A percentile compares a stretch with the other conserved stretches of the same genome.
phyloP scores from a whole-genome alignment of 2,113 vertebrate genomes.

The Morone saxatilis region DNA sequence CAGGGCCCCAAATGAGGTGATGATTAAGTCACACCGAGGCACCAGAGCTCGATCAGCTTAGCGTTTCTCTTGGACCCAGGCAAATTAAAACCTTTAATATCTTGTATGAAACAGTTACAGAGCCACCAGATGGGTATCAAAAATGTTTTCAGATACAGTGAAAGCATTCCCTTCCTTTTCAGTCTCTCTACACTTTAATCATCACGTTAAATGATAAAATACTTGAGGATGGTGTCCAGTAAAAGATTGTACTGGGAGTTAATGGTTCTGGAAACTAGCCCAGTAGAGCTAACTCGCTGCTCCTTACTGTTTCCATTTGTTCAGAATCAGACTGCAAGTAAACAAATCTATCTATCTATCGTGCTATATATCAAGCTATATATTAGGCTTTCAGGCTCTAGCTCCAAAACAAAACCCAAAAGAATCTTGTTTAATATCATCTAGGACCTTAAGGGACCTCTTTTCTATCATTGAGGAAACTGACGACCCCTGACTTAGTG shows the following conservation, averaged over 20 bases:
- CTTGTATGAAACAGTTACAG: conserved; percentile 23
- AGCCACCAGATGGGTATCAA: conserved; percentile 12
- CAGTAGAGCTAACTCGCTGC: neutral
- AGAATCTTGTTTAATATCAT: no score
- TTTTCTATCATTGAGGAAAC: no score
- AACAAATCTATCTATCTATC: neutral
- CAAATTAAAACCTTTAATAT: conserved; percentile 45
- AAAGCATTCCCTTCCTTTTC: neutral
- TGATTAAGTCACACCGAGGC: conserved; percentile 37
- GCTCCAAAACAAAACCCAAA: no score
- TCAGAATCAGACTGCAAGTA: neutral
- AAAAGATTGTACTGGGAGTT: conserved; percentile 28
- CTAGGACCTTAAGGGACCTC: no score
- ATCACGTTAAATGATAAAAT: conserved; percentile 29
- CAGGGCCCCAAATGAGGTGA: conserved; percentile 42
- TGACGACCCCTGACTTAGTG: no score
- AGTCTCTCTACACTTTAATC: conserved; percentile 8
- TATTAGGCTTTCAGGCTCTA: no score
- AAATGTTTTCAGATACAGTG: conserved; percentile 1
- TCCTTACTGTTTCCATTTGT: neutral
- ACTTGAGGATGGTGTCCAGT: conserved; percentile 17
- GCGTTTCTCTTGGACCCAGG: conserved; percentile 29
- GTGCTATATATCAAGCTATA: neutral
- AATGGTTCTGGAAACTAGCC: conserved; percentile 37
- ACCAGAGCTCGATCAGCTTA: conserved; percentile 23